Evolutionary conservation across 2,113 vertebrate genomes (phyloP).

Genomic region (Okapia johnstoni): DNA sequence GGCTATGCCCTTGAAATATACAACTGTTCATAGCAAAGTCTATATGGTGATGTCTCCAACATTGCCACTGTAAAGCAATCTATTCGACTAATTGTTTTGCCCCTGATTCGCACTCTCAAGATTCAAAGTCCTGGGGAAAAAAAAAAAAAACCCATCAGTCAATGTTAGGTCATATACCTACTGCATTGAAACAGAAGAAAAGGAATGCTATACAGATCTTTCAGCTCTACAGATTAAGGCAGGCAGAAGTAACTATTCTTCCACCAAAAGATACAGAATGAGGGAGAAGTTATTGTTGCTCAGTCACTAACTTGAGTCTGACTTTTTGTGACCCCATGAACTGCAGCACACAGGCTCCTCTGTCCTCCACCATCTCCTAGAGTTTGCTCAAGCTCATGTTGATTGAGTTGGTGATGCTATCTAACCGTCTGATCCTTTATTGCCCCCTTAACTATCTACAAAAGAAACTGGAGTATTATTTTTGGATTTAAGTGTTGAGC

Average conservation of each 20-base stretch:
- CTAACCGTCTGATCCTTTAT: background rate
- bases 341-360: background rate
- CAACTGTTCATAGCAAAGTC: background rate
- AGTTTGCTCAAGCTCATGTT: background rate
- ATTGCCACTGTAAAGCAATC: background rate
- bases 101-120: background rate
- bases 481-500: background rate
- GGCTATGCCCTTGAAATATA: background rate
- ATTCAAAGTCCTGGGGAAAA: background rate
- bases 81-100: background rate
- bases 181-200: background rate
- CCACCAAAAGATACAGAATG: background rate
- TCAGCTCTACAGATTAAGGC: background rate
- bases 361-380: background rate
- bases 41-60: background rate
- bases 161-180: background rate
- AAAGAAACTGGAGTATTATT: background rate
- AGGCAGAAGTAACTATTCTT: background rate
- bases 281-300: background rate
- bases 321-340: background rate
- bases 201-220: fast-evolving
- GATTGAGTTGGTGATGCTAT: background rate
- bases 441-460: background rate
- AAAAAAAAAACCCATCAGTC: background rate
- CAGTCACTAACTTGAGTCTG: background rate